phyloP scores from a whole-genome alignment of 2,113 vertebrate genomes.

The Eolophus roseicapilla region DNA sequence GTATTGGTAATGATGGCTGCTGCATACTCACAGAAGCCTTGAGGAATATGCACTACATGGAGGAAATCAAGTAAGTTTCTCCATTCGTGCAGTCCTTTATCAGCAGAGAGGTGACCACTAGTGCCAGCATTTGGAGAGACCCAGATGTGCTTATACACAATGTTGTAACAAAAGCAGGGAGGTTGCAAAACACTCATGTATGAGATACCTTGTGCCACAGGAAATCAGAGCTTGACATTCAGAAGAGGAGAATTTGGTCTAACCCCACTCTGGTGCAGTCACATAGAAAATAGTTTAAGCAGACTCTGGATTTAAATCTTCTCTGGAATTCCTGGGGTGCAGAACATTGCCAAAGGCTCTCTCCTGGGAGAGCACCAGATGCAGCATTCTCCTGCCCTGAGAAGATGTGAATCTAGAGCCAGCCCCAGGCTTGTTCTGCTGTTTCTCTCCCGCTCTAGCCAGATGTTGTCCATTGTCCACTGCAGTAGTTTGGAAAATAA shows the following conservation, averaged over 20 bases:
- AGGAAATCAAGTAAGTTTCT: constrained; percentile 79
- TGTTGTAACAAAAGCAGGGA: not conserved
- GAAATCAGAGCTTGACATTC: not conserved
- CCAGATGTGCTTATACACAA: not conserved
- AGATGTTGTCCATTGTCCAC: not conserved
- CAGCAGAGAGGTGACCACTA: not conserved
- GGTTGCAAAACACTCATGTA: not conserved
- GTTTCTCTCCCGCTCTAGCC: not conserved
- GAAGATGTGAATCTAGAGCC: not conserved
- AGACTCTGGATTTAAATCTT: not conserved
- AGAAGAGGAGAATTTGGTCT: not conserved
- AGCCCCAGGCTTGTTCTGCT: not conserved
- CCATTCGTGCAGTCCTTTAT: not conserved
- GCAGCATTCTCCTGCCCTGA: not conserved
- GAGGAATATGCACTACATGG: constrained; percentile 57
- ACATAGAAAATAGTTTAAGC: not conserved
- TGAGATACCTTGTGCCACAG: not conserved
- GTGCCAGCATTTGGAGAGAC: not conserved
- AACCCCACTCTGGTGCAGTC: not conserved
- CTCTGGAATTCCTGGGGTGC: not conserved
- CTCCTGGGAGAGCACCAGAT: not conserved
- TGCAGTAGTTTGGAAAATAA: not conserved
- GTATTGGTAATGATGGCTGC: not conserved
- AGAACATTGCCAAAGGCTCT: not conserved
- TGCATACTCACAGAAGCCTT: constrained; percentile 63